Base-by-base conservation (phyloP, 2,113 vertebrate species). In the Seriola rivoliana region DNA sequence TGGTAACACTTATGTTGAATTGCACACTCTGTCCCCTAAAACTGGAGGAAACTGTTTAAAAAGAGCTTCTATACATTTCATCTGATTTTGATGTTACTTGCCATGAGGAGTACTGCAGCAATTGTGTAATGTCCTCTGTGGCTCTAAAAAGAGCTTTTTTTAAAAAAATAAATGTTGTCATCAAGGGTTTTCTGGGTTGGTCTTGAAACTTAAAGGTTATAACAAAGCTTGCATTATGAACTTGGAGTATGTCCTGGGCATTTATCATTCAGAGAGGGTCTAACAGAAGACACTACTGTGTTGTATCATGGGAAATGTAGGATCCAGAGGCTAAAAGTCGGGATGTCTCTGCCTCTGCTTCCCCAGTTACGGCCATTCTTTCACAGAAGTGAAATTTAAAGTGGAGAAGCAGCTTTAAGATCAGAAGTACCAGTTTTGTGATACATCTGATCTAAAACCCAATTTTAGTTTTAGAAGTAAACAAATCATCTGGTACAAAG, bases 401-500 rank as follows among this genome's bases (percentile, higher is more conserved):
- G 32, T 46, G 21, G 14, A 40, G 46, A 69, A 36, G 8, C 29
- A 23, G 23, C 52, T 82, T 60, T 52, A 55, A 63, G 25, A 64
- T 55, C 17, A n/a, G 29, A 75, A 3, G 21, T 8, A 55, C 8
- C 40, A 42, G 40, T 38, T 38, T 38, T 8, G 29, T 38, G 38
- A 7, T 38, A 38, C 8, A 11, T 42, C 40, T 42, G 40, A 10
- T 42, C 40, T 10, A 11, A 42, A 42, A 36, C 8, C 29, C 19
- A 19, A 60, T 78, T 62, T 62, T 59, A 57, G 58, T n/a, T 59
- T 57, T 14, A 19, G 29, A 75, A 2, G 8, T 8, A 55, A 75
- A 65, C 19, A 17, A 36, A 40, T 46, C 42, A 58, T 71, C 23
- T 4, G 4, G 59, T 57, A 4, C 29, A 78, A 48, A 71, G 42